Evolutionary conservation across 2,797 vertebrate genomes (phyloP), one percentile per base, ranked within the genome.

Genomic region (Novumbra hubbsi): DNA sequence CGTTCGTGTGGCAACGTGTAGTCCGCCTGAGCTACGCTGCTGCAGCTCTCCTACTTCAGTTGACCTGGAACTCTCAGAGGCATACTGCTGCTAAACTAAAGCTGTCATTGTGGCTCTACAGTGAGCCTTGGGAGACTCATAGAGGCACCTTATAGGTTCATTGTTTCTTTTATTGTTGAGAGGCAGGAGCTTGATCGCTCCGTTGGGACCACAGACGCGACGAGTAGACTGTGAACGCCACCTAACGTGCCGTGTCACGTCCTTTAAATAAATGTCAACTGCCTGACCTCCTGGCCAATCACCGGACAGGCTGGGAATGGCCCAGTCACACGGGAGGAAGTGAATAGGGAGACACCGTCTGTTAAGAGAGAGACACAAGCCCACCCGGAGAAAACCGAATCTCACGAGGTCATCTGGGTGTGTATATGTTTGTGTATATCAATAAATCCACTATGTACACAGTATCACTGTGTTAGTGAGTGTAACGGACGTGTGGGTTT

Each of bases 251-350:
- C 72, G 75, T 76, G 88, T 78, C 87, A 82, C 86, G 92, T 88
- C 90, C 88, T 88, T 90, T 81, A 80, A 38, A 88, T 89, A 87
- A 90, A 92, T 85, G 87, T 87, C 86, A 88, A 86, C 86, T 84
- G 81, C 48, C 0, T 85, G 88, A 90, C 89, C 88, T 67, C 38
- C 49, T 32, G 68, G 78, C 81, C 81, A 78, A 12, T 24, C 55
- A 57, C 34, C 68, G 90, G 86, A 83, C 87, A 1, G 83, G 74
- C 77, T 19, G 77, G 87, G 81, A 72, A 73, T 82, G 86, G 86
- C 88, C 84, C 80, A 64, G 78, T 88, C 89, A 91, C 89, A 86
- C 6, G 49, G 48, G 72, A 73, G 86, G 87, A 86, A 87, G 80
- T 83, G 73, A 73, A 85, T 77, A 68, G 34, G 77, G 38, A 77